A percentile compares a stretch with the other conserved stretches of the same genome.
Conservation (phyloP, 2,113 vertebrate species). For the Muscicapa adusta region DNA sequence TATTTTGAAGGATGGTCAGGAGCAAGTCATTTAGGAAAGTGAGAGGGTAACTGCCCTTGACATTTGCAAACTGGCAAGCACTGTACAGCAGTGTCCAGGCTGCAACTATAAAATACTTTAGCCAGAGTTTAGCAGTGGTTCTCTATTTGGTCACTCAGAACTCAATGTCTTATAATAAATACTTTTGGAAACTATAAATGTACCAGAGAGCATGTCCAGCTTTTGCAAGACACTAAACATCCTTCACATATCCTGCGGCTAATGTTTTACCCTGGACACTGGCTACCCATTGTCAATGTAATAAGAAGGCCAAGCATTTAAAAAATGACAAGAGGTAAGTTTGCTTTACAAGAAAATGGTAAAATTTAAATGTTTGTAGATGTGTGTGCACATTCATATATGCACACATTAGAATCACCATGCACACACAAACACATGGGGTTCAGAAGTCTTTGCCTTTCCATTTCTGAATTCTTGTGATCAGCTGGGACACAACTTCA, state of each 20-base stretch:
- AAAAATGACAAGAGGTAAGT: background rate
- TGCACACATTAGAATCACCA: background rate
- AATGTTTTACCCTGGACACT: background rate
- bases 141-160: background rate
- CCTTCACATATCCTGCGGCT: background rate
- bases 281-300: background rate
- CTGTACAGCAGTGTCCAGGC: background rate
- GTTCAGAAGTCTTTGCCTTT: background rate
- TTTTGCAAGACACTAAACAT: background rate
- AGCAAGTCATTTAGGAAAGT: background rate
- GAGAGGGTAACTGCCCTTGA: conserved; percentile 43
- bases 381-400: background rate
- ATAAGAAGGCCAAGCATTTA: background rate
- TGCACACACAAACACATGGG: background rate
- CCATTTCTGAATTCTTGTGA: background rate
- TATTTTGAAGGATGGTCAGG: conserved; percentile 18
- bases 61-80: conserved; percentile 53
- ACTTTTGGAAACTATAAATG: background rate
- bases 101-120: background rate
- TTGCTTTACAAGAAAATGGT: background rate
- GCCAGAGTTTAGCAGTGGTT: background rate
- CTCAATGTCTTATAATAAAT: background rate
- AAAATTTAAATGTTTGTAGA: background rate
- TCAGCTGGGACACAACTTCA: background rate
- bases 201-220: background rate